These are phyloP conservation scores for Calosoma granatense DNA, from an alignment of 1,140 invertebrate genomes.

Conservation along the genomic window DNA sequence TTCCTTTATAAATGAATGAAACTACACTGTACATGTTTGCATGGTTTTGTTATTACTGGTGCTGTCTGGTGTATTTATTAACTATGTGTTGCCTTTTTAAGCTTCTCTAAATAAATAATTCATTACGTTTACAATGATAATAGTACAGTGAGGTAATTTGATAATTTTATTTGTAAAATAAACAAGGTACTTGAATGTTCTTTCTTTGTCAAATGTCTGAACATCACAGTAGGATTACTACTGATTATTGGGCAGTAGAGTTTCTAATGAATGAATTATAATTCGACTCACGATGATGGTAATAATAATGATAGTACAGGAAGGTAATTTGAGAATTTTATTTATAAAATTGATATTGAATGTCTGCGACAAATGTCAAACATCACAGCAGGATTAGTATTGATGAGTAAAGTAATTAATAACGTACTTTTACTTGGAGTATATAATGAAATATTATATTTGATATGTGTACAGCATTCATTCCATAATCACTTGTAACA, in stretches of 20 bases:
- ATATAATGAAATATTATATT: background rate
- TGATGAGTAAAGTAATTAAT: too few relatives aligned
- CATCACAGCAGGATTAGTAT: background rate
- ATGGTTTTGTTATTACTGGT: background rate
- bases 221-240: too few relatives aligned
- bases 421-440: background rate
- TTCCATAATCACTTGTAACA: background rate
- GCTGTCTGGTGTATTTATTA: background rate
- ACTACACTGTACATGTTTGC: background rate
- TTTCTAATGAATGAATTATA: too few relatives aligned
- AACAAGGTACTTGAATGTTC: too few relatives aligned
- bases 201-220: background rate
- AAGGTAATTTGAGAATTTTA: background rate
- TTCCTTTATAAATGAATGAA: background rate
- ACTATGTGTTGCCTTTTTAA: background rate
- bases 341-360: background rate
- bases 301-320: background rate
- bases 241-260: too few relatives aligned
- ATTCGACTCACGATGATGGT: too few relatives aligned
- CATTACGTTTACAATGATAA: too few relatives aligned
- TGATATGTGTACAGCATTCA: background rate
- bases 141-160: too few relatives aligned
- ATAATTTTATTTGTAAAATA: too few relatives aligned
- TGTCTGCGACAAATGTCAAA: background rate
- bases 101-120: too few relatives aligned